These are phyloP conservation scores for Eurytoma adleriae DNA, from an alignment of 2,888 invertebrate species.

Conservation along the genomic window DNA sequence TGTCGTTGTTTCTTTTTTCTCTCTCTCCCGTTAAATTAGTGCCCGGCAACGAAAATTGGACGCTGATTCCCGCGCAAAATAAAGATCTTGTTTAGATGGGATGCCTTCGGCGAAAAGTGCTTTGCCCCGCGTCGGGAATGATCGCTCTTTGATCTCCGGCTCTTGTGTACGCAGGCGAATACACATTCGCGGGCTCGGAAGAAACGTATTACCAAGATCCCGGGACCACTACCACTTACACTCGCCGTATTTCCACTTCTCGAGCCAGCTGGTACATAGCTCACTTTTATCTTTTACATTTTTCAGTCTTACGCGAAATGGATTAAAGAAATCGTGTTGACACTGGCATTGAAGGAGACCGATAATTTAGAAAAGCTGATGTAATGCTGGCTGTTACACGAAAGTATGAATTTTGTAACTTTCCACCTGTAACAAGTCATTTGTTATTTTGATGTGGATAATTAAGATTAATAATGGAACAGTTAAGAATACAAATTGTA, in stretches of 20 bases:
- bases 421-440: too few species aligned
- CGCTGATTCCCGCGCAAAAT: conserved; percentile 1
- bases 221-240: neutral
- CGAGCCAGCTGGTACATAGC: neutral
- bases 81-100: conserved; percentile 30
- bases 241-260: neutral
- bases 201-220: conserved; percentile 23
- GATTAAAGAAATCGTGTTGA: neutral
- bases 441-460: too few species aligned
- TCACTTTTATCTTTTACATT: neutral
- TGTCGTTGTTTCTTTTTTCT: neutral
- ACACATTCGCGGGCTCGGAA: neutral
- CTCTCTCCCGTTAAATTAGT: conserved; percentile 5
- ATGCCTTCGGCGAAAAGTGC: conserved; percentile 30
- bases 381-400: too few species aligned
- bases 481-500: too few species aligned
- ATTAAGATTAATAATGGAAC: too few species aligned
- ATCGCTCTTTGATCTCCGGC: conserved; percentile 33
- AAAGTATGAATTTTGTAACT: too few species aligned
- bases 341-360: neutral
- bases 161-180: neutral
- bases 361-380: neutral
- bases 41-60: neutral
- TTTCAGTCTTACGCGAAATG: neutral
- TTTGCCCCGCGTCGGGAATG: conserved; percentile 3